Evolutionary conservation across 2,797 vertebrate genomes (phyloP), one percentile per base, ranked within the genome.

Genomic region (Octomys mimax): DNA sequence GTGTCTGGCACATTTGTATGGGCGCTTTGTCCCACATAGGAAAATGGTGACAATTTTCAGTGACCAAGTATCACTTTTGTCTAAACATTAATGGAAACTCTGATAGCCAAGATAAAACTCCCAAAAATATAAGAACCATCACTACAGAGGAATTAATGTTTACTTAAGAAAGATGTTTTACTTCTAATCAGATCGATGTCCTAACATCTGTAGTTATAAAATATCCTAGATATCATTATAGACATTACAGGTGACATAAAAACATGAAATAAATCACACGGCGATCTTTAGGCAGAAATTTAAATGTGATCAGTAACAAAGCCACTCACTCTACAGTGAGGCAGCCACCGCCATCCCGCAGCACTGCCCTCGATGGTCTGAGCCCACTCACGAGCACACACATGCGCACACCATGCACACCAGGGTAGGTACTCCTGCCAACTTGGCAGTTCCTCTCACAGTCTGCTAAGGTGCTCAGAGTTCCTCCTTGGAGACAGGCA

Each of bases 281-380:
- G 52, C 61, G 66, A 70, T 22, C 73, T 91, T 96, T 86, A 73
- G 33, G 94, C 94, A 81, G 71, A 52, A 87, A 87, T 94, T 97
- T 82, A 66, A 95, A 96, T 95, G 93, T 77, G 66, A 93, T 84
- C 42, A 95, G 73, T 2, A 57, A 93, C 31, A 49, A 81, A 91
- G 87, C 81, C 22, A 61, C 61, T 52, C 83, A 91, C 94, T 95
- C 84, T 96, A 81, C 84, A 68, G 42, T 92, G 87, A 95, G 22
- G 59, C 7, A 62, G 77, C 70, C 16, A 39, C 1, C 31, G 11
- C 85, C 57, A 28, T 49, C 42, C 31, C 97, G 95, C 10, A 77
- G 33, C 82, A 91, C 10, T 92, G 49, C 79, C 92, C 62, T 93
- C 92, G 73, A 82, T 89, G 92, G 33, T 39, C 90, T 57, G 77